Percentiles rank a stretch among this genome's conserved stretches.
phyloP scores from a whole-genome alignment of 2,113 vertebrate genomes.

The Prunella himalayana region DNA sequence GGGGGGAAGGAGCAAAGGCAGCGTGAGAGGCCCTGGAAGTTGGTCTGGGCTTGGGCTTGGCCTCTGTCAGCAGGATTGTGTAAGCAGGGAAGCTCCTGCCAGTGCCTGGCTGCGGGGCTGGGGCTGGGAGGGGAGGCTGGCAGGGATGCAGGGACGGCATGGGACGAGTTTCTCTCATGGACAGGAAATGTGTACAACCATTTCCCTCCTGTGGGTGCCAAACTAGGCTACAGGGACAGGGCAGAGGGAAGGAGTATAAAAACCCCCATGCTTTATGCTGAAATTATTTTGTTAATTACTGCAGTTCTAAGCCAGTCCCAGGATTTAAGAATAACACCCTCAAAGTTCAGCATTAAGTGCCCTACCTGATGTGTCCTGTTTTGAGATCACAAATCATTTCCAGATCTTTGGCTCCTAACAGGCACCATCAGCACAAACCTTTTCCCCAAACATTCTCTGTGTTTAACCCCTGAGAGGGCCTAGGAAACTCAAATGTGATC shows the following conservation, averaged over 20 bases:
- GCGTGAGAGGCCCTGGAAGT: neutral
- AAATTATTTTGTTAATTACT: neutral
- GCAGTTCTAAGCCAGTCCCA: neutral
- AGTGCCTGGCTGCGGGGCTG: fast-evolving
- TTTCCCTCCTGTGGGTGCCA: neutral
- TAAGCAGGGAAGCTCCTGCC: neutral
- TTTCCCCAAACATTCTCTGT: neutral
- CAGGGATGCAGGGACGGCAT: neutral
- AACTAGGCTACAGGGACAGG: neutral
- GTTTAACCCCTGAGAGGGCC: neutral
- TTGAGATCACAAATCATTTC: neutral
- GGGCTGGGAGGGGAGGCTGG: neutral
- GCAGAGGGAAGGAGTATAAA: neutral
- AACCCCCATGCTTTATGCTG: fast-evolving
- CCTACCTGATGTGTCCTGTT: neutral
- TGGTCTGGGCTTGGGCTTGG: neutral
- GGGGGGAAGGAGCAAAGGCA: neutral
- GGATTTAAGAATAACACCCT: neutral
- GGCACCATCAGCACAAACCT: neutral
- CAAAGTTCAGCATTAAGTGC: neutral
- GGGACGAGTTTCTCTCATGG: neutral
- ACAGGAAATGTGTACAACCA: fast-evolving
- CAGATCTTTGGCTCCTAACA: neutral
- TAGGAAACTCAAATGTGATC: neutral
- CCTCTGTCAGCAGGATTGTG: neutral